Evolutionary conservation across 2,113 vertebrate species (phyloP).

Genomic region (Rhabdornis inornatus): DNA sequence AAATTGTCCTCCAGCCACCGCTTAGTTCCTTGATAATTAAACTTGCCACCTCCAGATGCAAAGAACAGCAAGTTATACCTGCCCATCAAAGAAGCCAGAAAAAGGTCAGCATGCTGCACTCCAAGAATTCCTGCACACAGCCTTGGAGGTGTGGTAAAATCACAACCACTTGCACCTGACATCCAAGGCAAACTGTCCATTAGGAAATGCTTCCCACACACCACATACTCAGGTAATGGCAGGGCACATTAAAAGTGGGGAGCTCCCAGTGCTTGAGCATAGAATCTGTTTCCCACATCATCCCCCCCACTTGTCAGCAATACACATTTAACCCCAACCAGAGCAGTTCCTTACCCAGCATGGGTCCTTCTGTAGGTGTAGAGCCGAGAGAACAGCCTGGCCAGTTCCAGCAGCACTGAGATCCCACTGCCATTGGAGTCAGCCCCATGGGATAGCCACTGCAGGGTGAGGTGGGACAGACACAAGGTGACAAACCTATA

Average conservation of each 20-base stretch:
- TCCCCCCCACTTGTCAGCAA: background rate
- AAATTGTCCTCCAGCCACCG: conserved; percentile 97
- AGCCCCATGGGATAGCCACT: conserved; percentile 95
- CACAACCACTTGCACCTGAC: background rate
- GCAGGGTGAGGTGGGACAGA: background rate
- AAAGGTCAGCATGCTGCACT: background rate
- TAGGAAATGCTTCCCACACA: background rate
- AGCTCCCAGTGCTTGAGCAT: background rate
- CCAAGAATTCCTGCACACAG: background rate
- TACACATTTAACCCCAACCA: too few relatives aligned
- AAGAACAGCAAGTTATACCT: conserved; percentile 98
- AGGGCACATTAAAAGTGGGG: background rate
- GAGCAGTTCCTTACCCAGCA: conserved; percentile 78
- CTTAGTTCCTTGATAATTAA: conserved; percentile 98
- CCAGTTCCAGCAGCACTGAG: conserved; percentile 89
- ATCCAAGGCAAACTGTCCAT: background rate
- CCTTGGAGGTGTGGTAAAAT: background rate
- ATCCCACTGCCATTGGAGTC: conserved; percentile 96
- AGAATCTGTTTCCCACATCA: background rate
- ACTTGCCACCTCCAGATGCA: conserved; percentile 95
- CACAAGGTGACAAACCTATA: background rate
- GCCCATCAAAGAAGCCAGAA: background rate
- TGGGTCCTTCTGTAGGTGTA: conserved; percentile 98
- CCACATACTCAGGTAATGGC: background rate
- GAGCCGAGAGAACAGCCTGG: conserved; percentile 93